Conservation (phyloP, 2,888 invertebrate species). For the Maniola hyperantus region DNA sequence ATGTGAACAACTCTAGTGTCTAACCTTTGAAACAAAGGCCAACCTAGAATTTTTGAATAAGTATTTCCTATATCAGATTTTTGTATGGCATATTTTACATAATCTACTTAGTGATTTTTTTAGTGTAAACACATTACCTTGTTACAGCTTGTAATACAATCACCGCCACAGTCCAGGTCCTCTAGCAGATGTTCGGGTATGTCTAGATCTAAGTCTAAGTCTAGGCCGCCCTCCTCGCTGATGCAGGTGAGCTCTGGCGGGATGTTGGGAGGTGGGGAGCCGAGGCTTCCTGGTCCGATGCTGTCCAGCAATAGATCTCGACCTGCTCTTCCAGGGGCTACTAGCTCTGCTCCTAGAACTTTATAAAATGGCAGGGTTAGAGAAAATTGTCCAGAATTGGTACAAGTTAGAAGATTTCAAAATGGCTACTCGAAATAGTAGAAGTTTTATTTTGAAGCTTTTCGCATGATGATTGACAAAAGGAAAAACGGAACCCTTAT, state of each 20-base stretch:
- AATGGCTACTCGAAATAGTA: too few species aligned
- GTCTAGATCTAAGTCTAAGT: slow-evolving; percentile 88
- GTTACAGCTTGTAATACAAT: slow-evolving; percentile 93
- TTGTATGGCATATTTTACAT: too few species aligned
- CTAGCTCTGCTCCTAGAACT: slow-evolving; percentile 79
- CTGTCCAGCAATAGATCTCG: slow-evolving; percentile 70
- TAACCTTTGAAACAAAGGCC: too few species aligned
- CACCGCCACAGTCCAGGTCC: slow-evolving; percentile 90
- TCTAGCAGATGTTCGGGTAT: slow-evolving; percentile 88
- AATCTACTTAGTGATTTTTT: too few species aligned
- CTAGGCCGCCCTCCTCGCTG: slow-evolving; percentile 92
- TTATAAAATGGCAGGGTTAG: slow-evolving; percentile 13
- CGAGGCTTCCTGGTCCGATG: slow-evolving; percentile 71
- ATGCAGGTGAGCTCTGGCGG: slow-evolving; percentile 91
- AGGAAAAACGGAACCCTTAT: too few species aligned
- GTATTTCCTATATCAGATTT: too few species aligned
- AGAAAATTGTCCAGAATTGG: not conserved
- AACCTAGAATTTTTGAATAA: too few species aligned
- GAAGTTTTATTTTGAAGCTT: too few species aligned
- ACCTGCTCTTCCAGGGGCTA: slow-evolving; percentile 69
- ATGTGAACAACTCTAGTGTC: too few species aligned
- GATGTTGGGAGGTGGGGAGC: slow-evolving; percentile 76
- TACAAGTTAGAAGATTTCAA: too few species aligned
- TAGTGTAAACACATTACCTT: slow-evolving; percentile 74
- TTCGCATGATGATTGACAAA: too few species aligned